Evolutionary conservation across 2,888 invertebrate species (phyloP), one percentile per base, ranked within the genome.

Genomic region (Lysandra bellargus): DNA sequence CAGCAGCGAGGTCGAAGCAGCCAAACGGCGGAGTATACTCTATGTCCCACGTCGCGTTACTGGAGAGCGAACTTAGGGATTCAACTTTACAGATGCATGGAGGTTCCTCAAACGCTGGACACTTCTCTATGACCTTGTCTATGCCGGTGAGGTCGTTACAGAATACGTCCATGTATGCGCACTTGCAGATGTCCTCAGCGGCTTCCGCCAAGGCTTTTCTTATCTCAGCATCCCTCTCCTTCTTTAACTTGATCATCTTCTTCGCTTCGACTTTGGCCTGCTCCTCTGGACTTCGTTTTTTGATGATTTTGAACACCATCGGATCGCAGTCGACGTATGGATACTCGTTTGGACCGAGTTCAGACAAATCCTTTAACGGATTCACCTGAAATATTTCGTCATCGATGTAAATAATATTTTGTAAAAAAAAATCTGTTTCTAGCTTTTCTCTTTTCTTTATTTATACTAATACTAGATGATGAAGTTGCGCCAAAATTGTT

Each of bases 1-100:
- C 92, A 1, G 95, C 91, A 80, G 95, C 92, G 1, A 96, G 93
- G 83, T 95, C 96, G 78, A 96, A 96, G 64, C 96, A 93, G 0
- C 96, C 97, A 72, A 96, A 96, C 0, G 97, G 97, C 1, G 97
- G 96, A 0, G 96, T 97, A 79, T 97, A 96, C 81, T 96, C 96
- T 69, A 97, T 96, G 84, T 97, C 96, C 89, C 96, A 95, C 80
- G 96, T 96, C 1, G 95, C 96, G 81, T 96, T 96, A 79, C 95
- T 95, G 0, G 95, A 95, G 1, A 93, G 81, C 12, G 93, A 93
- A 82, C 93, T 93, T 23, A 93, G 80, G 0, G 93, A 93, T 82
- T 93, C 92, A 23, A 88, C 90, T 74, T 89, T 84, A 76, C 95
- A 94, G 17, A 93, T 80, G 79, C 94, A 95, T 0, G 89, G 92